Percentiles rank a stretch among this genome's conserved stretches.
Evolutionary conservation across 2,797 vertebrate genomes (phyloP).

Genomic region (Chelon auratus): DNA sequence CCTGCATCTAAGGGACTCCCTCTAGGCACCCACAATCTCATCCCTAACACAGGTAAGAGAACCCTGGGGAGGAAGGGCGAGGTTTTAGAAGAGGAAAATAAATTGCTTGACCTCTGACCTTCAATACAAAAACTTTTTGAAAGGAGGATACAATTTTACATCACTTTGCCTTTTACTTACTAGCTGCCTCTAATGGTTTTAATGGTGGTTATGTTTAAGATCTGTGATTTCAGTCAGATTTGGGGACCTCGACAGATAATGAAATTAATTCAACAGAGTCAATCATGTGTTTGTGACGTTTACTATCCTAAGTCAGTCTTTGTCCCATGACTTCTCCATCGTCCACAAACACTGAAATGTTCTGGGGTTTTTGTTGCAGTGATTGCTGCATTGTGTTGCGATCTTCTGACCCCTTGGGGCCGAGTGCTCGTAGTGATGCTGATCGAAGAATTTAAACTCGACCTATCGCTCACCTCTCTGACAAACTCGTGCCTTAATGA

Average conservation of each 20-base stretch:
- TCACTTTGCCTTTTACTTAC: not conserved
- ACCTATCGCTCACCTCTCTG: not conserved
- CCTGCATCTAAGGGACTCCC: slow-evolving; percentile 57
- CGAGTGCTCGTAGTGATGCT: not conserved
- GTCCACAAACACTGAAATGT: not conserved
- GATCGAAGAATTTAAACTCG: not conserved
- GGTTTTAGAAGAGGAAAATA: not conserved
- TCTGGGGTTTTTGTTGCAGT: not conserved
- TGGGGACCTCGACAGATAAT: too few relatives aligned
- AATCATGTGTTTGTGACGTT: not conserved
- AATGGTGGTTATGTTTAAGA: not conserved
- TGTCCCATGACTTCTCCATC: slow-evolving; percentile 3
- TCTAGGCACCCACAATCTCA: slow-evolving; percentile 40
- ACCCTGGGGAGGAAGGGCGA: not conserved
- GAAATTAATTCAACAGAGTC: too few relatives aligned
- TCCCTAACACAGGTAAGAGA: slow-evolving; percentile 68
- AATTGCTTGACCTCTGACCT: slow-evolving; percentile 68
- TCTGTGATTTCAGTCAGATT: too few relatives aligned
- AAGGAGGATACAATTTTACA: not conserved
- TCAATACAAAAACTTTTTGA: not conserved
- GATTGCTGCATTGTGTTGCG: not conserved
- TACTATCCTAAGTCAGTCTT: not conserved
- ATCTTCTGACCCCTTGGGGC: slow-evolving; percentile 19
- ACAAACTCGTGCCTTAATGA: not conserved
- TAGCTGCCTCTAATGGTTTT: not conserved